A percentile compares a stretch with the other conserved stretches of the same genome.
phyloP scores from a whole-genome alignment of 2,113 vertebrate species.

The Psilopogon haemacephalus region DNA sequence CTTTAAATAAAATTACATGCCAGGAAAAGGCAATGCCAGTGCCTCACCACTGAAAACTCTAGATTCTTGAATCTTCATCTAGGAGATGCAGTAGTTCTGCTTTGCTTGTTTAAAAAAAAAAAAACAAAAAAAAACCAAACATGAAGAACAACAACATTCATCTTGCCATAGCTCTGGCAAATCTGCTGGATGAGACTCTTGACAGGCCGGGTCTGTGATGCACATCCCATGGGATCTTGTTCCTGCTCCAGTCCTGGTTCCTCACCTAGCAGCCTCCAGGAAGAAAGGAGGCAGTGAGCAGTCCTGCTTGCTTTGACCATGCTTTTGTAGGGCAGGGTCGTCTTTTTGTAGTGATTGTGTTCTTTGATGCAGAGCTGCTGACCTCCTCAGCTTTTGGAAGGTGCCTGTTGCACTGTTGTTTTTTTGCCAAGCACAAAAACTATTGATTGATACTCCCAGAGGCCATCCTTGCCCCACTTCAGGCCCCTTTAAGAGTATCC shows the following conservation, averaged over 20 bases:
- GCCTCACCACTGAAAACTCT: background rate
- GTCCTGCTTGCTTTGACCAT: background rate
- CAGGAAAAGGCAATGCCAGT: background rate
- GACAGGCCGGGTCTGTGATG: background rate
- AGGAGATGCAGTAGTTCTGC: background rate
- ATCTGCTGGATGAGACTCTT: background rate
- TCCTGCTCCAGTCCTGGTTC: background rate
- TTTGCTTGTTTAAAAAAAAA: background rate
- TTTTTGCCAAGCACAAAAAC: background rate
- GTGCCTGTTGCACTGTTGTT: background rate
- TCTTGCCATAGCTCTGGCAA: background rate
- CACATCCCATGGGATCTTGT: background rate
- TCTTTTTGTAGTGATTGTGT: background rate
- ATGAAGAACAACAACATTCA: background rate
- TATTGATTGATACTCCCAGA: background rate
- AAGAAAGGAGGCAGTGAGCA: background rate
- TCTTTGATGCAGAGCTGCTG: background rate
- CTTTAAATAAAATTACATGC: background rate
- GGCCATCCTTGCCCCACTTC: background rate
- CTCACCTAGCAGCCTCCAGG: background rate
- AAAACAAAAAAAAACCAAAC: background rate
- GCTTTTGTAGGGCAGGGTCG: background rate
- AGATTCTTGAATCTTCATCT: background rate
- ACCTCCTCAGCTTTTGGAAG: background rate
- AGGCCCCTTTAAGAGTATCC: background rate